Evolutionary conservation across 2,888 invertebrate species (phyloP), one percentile per base, ranked within the genome.

Genomic region (Mimas tiliae): DNA sequence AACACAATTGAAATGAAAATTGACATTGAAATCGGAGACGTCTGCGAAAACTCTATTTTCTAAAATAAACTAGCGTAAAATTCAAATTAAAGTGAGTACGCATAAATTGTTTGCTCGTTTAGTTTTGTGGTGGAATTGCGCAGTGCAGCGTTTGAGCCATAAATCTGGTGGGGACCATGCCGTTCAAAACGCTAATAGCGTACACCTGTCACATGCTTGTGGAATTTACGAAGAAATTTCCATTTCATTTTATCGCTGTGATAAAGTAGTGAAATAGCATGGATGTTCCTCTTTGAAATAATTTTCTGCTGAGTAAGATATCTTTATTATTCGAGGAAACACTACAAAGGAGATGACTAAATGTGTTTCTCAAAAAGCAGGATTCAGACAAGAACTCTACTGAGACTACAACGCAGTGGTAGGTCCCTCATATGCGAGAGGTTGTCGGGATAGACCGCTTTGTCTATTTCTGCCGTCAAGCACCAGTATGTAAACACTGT

Each of bases 181-280:
- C 70, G 67, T 64, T 67, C 70, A 70, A 69, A 70, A 69, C 69
- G 67, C 65, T 72, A 72, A 72, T 68, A 67, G 69, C 63, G 65
- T 70, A 68, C 72, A 71, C 70, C 71, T 74, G 74, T 71, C 74
- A 72, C 63, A 62, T 27, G 65, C 62, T 34, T 50, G 42, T 53
- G 64, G 53, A 53, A 53, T 53, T 64, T 53, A 64, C 53, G 64
- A 64, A 64, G 63, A 51, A 64, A 51, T 64, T 64, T 67, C 68
- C 66, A 66, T 72, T 70, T 53, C 51, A 67, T 53, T 62, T 63
- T 21, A 50, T 64, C 63, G 63, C 34, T 14, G 51, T 64, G 63
- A 64, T 51, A 64, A 63, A 33, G 16, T 38, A 51, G 63, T 51
- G 51, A 50, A 51, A 64, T 38, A 38, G 38, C 63, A 64, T 16